Conservation (phyloP, 2,113 vertebrate genomes). For the Pteruthius melanotis region DNA sequence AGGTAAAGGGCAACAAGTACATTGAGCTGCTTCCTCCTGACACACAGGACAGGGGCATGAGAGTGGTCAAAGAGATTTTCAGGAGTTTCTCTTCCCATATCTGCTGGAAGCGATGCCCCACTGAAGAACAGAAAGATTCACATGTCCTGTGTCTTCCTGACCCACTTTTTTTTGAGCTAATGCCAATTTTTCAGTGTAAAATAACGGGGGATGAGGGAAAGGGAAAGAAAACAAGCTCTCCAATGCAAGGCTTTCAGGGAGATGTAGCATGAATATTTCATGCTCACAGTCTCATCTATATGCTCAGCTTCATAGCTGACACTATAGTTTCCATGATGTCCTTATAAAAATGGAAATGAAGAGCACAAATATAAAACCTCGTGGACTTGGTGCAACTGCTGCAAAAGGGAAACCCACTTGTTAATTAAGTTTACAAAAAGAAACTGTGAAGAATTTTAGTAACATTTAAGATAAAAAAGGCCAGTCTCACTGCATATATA, state of each 20-base stretch:
- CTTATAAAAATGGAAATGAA: background rate
- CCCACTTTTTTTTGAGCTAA: background rate
- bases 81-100: background rate
- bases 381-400: background rate
- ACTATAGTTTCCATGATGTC: background rate
- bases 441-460: background rate
- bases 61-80: background rate
- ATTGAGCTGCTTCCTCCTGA: background rate
- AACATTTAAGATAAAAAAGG: background rate
- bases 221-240: background rate
- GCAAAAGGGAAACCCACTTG: background rate
- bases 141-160: background rate
- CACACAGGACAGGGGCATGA: background rate
- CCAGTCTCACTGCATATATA: background rate
- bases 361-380: background rate
- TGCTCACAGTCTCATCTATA: background rate
- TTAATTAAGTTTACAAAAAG: background rate
- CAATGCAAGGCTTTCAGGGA: background rate
- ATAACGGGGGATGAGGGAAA: background rate
- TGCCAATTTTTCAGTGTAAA: background rate
- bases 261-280: background rate
- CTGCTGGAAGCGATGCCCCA: fast-evolving
- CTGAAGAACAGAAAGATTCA: background rate
- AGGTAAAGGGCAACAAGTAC: background rate
- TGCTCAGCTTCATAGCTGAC: background rate